Evolutionary conservation across 2,113 vertebrate species (phyloP).

Genomic region (Syngnathus floridae): DNA sequence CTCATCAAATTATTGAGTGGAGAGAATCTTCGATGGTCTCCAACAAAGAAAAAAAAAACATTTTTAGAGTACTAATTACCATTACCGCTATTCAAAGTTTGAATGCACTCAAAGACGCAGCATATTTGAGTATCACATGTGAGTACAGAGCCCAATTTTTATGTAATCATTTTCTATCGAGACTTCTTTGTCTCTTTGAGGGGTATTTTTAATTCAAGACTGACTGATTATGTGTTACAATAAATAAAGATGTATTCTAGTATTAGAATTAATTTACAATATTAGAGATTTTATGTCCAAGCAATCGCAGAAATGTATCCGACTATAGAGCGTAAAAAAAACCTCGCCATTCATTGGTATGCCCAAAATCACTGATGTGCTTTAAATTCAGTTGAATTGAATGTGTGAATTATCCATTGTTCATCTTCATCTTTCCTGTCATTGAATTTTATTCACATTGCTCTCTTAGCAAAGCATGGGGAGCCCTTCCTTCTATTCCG

Average conservation of each 20-base stretch:
- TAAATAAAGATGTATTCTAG: background rate
- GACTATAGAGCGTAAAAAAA: background rate
- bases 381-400: background rate
- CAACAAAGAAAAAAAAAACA: background rate
- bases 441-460: slow-evolving; percentile 20
- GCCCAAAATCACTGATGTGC: background rate
- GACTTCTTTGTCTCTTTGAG: background rate
- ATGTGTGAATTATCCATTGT: background rate
- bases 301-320: background rate
- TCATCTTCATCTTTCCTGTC: slow-evolving; percentile 20
- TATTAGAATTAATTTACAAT: background rate
- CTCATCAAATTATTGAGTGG: background rate
- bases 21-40: background rate
- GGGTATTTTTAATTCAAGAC: background rate
- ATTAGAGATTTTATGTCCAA: background rate
- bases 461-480: slow-evolving; percentile 44
- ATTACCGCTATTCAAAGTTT: slow-evolving; percentile 3
- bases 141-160: background rate
- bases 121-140: background rate
- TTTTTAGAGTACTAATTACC: background rate
- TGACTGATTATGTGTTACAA: background rate
- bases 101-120: background rate
- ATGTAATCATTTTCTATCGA: background rate
- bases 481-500: slow-evolving; percentile 18
- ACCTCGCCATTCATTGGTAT: slow-evolving; percentile 13